Percentiles rank a stretch among this genome's conserved stretches.
These are phyloP conservation scores for Agrotis ipsilon DNA, from an alignment of 2,888 invertebrate genomes.

Conservation along the genomic window DNA sequence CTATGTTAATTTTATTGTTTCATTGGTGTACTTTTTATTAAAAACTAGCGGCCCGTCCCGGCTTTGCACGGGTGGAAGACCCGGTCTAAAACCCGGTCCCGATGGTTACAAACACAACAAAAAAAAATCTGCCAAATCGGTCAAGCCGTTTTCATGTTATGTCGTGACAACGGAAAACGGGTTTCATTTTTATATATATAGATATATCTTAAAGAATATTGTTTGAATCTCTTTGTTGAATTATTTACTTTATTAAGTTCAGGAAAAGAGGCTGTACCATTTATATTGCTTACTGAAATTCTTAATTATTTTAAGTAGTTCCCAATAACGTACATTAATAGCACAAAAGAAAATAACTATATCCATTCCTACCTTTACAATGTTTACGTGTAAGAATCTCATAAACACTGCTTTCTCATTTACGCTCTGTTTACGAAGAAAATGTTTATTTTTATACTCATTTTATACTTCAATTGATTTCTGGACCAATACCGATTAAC, in stretches of 20 bases:
- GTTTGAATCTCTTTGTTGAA: background rate
- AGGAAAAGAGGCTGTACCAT: background rate
- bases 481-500: slow-evolving; percentile 47
- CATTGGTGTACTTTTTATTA: background rate
- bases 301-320: background rate
- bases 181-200: no score
- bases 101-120: no score
- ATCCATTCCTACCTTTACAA: slow-evolving; percentile 30
- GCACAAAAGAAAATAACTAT: slow-evolving; percentile 5
- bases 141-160: no score
- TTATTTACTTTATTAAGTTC: background rate
- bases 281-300: background rate
- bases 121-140: no score
- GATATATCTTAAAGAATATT: background rate
- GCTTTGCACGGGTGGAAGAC: no score
- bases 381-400: slow-evolving; percentile 59
- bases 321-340: background rate
- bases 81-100: no score
- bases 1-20: background rate
- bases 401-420: slow-evolving; percentile 58
- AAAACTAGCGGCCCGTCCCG: no score
- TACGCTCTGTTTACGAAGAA: slow-evolving; percentile 61
- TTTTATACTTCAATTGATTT: slow-evolving; percentile 60
- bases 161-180: no score
- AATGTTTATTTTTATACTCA: slow-evolving; percentile 54